Base-by-base conservation (phyloP, 2,113 vertebrate genomes). In the Oenanthe oenanthe region DNA sequence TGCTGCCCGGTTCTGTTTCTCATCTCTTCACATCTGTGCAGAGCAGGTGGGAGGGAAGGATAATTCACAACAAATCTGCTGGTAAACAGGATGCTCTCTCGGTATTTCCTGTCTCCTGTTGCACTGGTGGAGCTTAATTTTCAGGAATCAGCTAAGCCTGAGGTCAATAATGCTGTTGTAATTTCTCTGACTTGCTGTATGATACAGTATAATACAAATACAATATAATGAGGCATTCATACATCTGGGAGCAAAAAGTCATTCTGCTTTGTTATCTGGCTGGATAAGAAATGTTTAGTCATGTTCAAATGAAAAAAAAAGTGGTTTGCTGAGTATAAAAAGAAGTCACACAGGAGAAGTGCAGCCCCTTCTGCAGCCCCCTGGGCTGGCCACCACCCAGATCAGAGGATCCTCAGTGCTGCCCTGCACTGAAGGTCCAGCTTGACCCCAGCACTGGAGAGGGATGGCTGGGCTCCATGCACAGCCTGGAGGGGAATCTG, bases 11-110 rank as follows among this genome's bases (percentile, higher is more conserved):
- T 50, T 93, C 91, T 87, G 40, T 89, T 84, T 89, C 54, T 77
- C 75, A 51, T 85, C 48, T 65, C 12, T 54, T 88, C 83, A 88
- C 91, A 91, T 95, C 91, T 91, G 79, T 80, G 51, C 4, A 0
- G 53, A 82, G 75, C 89, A 97, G 66, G 70, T 95, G 93, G 79
- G 65, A 95, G 95, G 94, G 95, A 97, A 80, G 67, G 38, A 56
- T 92, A 88, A 86, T 87, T 97, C 87, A 85, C 61, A 88, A 79
- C 29, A 86, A 93, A 91, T 81, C 60, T 1, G 3, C 29, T 9
- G 4, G 88, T 85, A 91, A 95, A 88, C 92, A 96, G 95, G 96
- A 95, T 92, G 82, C 65, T 74, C 42, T 54, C 51, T 57, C 0
- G 0, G 53, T 85, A 36, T 84, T 96, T 96, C 96, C 95, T 93